Evolutionary conservation across 1,140 invertebrate species (phyloP), one percentile per base, ranked within the genome.

Genomic region (Heliconius eleuchia): DNA sequence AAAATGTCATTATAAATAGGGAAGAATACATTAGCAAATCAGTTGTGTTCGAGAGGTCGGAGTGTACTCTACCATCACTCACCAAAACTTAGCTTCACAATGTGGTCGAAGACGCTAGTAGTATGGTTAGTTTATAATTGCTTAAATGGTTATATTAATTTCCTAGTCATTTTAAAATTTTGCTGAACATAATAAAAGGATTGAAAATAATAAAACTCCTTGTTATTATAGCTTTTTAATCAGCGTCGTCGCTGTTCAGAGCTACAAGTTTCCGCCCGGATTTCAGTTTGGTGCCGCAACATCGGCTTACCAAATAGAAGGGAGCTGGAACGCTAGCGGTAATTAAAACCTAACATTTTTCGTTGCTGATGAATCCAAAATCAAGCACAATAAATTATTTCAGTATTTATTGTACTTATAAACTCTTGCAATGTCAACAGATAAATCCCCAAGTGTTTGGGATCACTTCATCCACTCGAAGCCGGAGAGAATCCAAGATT

Each of bases 361-460:
- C 19, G 3, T 57, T 18, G 16, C 18, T 18, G 16, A 52, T 52
- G 19, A 52, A 52, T 52, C 4, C 18, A 18, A 5, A 19, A 18
- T 19, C 5, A 52, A 19, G 50, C 18, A 52, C 5, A 6, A 52
- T 52, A 16, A 52, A 52, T 18, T 52, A 52, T 18, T 52, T 46
- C 13, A 13, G 0, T 13, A 46, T 13, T 46, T 46, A 46, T 46
- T 19, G 5, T 52, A n/a, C 9, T n/a, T 11, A 23, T 57, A 23
- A 23, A 23, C 3, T 57, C 55, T 9, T n/a, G 19, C 2, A 23
- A 57, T 57, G 8, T 57, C 7, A 11, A 57, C 55, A 57, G 55
- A 57, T 57, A 57, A 57, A 57, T 57, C 55, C 55, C 55, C 55
- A n/a, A 57, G 55, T 57, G 55, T 57, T 57, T 57, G 55, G 55